Evolutionary conservation across 2,888 invertebrate species (phyloP).

Genomic region (Zonitis immaculata): DNA sequence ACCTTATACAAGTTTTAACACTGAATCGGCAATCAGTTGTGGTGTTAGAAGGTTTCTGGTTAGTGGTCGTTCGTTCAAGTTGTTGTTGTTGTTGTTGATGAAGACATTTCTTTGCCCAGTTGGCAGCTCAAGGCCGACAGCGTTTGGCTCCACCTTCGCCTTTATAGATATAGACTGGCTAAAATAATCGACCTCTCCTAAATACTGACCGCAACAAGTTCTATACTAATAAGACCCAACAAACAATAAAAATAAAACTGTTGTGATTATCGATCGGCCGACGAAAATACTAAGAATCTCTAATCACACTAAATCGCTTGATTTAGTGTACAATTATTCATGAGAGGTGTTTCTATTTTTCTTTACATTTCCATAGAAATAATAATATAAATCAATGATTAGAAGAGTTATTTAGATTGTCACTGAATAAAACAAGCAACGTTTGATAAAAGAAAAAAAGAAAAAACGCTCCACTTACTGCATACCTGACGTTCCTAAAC

Average conservation of each 20-base stretch:
- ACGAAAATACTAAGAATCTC: background rate
- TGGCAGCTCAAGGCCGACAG: conserved; percentile 46
- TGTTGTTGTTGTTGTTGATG: conserved; percentile 27
- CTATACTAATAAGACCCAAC: background rate
- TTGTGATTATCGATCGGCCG: background rate
- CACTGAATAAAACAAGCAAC: too few relatives aligned
- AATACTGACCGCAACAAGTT: background rate
- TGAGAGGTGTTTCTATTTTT: too few relatives aligned
- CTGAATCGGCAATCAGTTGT: conserved; percentile 18
- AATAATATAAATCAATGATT: background rate
- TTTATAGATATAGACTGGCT: conserved; percentile 8
- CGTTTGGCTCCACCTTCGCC: conserved; percentile 26
- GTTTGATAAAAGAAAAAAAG: too few relatives aligned
- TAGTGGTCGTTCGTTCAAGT: conserved; percentile 6
- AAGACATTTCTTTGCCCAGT: conserved; percentile 41
- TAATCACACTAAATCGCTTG: too few relatives aligned
- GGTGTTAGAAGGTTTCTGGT: conserved; percentile 23
- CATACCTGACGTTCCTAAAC: background rate
- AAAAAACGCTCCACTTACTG: background rate
- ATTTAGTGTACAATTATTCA: too few relatives aligned
- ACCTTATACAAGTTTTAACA: conserved; percentile 11
- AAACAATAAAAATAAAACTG: background rate
- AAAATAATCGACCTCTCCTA: conserved; percentile 23
- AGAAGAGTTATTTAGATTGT: background rate
- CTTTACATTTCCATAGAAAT: too few relatives aligned